A percentile compares a stretch with the other conserved stretches of the same genome.
Conservation (phyloP, 2,888 invertebrate genomes). For the Ichneumoninae sp. region DNA sequence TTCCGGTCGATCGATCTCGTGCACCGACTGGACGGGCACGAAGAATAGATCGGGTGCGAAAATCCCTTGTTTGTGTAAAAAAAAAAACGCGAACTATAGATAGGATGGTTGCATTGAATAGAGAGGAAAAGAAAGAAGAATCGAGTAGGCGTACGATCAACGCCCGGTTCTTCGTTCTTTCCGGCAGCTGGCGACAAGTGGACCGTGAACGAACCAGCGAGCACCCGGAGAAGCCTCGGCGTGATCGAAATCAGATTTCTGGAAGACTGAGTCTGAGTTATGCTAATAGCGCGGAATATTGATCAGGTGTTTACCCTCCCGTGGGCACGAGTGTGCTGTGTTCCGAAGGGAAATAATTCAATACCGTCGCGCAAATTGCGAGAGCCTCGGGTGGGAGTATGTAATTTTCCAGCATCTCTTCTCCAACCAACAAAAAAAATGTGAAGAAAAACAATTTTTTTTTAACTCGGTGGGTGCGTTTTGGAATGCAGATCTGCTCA, state of each 20-base stretch:
- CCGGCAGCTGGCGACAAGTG: slow-evolving; percentile 76
- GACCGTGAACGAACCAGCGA: slow-evolving; percentile 70
- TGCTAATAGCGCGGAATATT: slow-evolving; percentile 76
- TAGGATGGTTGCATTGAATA: slow-evolving; percentile 25
- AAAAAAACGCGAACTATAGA: slow-evolving; percentile 39
- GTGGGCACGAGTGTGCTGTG: background rate
- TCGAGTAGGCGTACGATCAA: slow-evolving; percentile 33
- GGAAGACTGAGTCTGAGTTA: slow-evolving; percentile 77
- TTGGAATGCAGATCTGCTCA: too few relatives aligned
- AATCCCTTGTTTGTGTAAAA: slow-evolving; percentile 72
- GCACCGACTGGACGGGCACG: slow-evolving; percentile 21
- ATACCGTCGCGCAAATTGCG: slow-evolving; percentile 28
- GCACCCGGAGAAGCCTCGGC: slow-evolving; percentile 11
- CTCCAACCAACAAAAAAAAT: background rate
- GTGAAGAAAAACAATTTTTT: background rate
- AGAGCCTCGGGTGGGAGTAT: background rate
- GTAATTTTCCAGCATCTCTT: background rate
- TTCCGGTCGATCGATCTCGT: slow-evolving; percentile 63
- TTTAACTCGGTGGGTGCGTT: background rate
- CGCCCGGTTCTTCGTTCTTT: slow-evolving; percentile 52
- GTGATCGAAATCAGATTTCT: slow-evolving; percentile 74
- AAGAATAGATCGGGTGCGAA: slow-evolving; percentile 73
- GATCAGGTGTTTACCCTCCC: slow-evolving; percentile 73
- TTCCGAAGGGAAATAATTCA: slow-evolving; percentile 44
- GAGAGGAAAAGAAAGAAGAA: slow-evolving; percentile 53